Evolutionary conservation across 2,113 vertebrate genomes (phyloP).

Genomic region (Heloderma charlesbogerti): DNA sequence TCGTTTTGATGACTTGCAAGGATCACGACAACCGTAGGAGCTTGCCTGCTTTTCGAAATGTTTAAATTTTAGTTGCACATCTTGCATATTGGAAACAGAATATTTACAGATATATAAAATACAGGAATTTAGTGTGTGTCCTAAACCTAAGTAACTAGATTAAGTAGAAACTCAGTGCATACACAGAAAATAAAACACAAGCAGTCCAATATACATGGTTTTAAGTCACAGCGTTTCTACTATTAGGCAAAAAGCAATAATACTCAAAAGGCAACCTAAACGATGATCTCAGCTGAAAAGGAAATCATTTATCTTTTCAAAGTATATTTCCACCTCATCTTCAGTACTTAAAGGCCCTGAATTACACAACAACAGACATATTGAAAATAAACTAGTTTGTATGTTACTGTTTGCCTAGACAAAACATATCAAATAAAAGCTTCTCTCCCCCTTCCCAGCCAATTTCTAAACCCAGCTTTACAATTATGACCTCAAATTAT

Average conservation of each 20-base stretch:
- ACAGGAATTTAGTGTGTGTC: background rate
- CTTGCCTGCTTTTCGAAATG: background rate
- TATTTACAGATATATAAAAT: background rate
- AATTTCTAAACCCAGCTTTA: background rate
- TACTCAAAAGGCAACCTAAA: background rate
- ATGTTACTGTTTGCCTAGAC: background rate
- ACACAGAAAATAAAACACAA: background rate
- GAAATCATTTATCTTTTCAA: background rate
- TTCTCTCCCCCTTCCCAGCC: background rate
- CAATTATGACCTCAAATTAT: background rate
- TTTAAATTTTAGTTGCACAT: background rate
- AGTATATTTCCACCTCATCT: background rate
- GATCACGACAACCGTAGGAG: background rate
- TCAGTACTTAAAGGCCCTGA: background rate
- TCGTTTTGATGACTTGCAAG: background rate
- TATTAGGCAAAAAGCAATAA: background rate
- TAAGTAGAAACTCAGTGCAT: background rate
- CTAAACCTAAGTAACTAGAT: too few species aligned
- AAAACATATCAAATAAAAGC: background rate
- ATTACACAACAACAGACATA: background rate
- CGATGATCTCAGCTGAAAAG: background rate
- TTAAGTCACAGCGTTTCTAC: background rate
- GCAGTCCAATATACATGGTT: background rate
- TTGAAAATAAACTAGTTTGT: background rate
- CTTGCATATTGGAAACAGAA: background rate